Evolutionary conservation across 2,797 vertebrate species (phyloP).

Genomic region (Cirrhinus mrigala): DNA sequence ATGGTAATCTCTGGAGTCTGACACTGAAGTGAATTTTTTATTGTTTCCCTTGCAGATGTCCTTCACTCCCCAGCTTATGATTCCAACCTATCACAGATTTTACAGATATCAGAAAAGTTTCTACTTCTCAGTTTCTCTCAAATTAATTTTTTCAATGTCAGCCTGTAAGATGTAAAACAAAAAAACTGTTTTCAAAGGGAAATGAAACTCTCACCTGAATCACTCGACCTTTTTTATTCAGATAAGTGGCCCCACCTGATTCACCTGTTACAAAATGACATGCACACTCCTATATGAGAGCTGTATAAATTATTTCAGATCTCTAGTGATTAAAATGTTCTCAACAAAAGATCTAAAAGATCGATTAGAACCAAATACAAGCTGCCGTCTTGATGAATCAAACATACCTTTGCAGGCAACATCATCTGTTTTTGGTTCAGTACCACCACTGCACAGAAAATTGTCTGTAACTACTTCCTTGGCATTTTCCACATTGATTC

Average conservation of each 20-base stretch:
- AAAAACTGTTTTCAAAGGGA: not conserved
- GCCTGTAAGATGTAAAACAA: not conserved
- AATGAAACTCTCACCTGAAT: constrained; percentile 61
- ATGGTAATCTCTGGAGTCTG: constrained; percentile 61
- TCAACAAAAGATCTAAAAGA: not conserved
- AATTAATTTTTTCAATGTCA: not conserved
- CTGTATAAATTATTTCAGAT: not conserved
- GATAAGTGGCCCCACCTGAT: constrained; percentile 59
- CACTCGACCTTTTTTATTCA: constrained; percentile 46
- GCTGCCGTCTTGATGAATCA: not conserved
- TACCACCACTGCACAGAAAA: constrained; percentile 67
- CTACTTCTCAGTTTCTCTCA: not conserved
- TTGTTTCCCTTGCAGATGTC: constrained; percentile 20
- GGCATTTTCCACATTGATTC: not conserved
- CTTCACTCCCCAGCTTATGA: constrained; percentile 63
- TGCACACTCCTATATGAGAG: not conserved
- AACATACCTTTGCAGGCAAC: constrained; percentile 63
- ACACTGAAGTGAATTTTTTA: not conserved
- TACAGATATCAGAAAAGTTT: not conserved
- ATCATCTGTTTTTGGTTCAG: constrained; percentile 29
- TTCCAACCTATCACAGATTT: constrained; percentile 58
- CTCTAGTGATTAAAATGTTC: not conserved
- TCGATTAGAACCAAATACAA: not conserved
- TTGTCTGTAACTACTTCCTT: constrained; percentile 45
- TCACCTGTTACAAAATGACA: constrained; percentile 59